These are phyloP conservation scores for Stenodera caucasica DNA, from an alignment of 2,888 invertebrate species.

Conservation along the genomic window DNA sequence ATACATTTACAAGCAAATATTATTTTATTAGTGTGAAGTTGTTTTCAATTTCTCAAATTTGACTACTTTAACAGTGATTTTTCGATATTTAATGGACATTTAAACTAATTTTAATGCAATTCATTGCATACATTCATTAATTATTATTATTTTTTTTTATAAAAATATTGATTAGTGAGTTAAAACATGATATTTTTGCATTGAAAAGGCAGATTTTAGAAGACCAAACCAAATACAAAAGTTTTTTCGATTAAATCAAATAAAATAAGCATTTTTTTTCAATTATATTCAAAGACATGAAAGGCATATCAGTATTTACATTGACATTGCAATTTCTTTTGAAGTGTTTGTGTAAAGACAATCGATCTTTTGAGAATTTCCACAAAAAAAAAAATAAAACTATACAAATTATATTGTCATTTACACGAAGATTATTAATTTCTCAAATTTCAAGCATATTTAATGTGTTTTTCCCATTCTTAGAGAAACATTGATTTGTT, in stretches of 20 bases:
- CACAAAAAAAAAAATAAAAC: not conserved
- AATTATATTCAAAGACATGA: slow-evolving; percentile 22
- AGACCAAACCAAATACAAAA: too few species aligned
- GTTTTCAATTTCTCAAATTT: not conserved
- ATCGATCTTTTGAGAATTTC: not conserved
- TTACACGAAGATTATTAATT: not conserved
- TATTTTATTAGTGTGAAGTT: not conserved
- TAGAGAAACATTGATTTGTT: not conserved
- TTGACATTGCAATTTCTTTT: slow-evolving; percentile 23
- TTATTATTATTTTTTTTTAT: slow-evolving; percentile 18
- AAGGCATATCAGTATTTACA: slow-evolving; percentile 30
- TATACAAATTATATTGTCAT: not conserved
- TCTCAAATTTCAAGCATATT: not conserved
- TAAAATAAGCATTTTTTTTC: not conserved
- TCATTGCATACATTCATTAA: slow-evolving; percentile 29
- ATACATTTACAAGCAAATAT: slow-evolving; percentile 24
- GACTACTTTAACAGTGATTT: slow-evolving; percentile 10
- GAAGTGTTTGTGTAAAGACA: not conserved
- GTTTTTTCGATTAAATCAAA: too few species aligned
- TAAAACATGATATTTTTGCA: slow-evolving; percentile 13
- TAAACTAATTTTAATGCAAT: slow-evolving; percentile 19
- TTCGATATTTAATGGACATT: slow-evolving; percentile 20
- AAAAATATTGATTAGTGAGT: slow-evolving; percentile 28
- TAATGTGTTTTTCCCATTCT: not conserved
- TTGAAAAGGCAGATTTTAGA: slow-evolving; percentile 28